These are phyloP conservation scores for Cervus canadensis DNA, from an alignment of 2,113 vertebrate species.

Conservation along the genomic window DNA sequence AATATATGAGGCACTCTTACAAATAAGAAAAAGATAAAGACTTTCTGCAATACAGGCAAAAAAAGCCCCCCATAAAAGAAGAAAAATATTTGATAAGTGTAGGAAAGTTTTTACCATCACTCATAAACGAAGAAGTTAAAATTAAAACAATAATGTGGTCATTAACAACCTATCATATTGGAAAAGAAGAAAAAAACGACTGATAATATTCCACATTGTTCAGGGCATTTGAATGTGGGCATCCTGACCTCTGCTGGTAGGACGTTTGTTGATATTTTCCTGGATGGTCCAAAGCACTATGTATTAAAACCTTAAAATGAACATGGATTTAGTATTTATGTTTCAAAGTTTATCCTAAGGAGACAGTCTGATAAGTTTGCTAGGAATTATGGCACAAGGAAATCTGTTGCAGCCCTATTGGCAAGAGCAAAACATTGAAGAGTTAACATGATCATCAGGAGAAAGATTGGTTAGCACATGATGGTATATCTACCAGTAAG, in stretches of 20 bases:
- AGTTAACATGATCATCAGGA: neutral
- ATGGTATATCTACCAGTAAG: neutral
- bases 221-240: neutral
- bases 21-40: neutral
- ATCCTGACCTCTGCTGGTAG: neutral
- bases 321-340: neutral
- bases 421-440: neutral
- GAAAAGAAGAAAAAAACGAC: neutral
- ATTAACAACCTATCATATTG: neutral
- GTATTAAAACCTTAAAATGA: neutral
- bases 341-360: neutral
- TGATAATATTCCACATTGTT: neutral
- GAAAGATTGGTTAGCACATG: neutral
- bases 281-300: neutral
- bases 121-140: neutral
- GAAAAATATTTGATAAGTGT: neutral
- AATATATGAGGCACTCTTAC: neutral
- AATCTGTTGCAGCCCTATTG: neutral
- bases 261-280: neutral
- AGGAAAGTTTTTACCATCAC: neutral
- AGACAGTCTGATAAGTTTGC: neutral
- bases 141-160: neutral
- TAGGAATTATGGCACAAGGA: neutral
- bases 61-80: neutral
- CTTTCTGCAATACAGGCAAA: neutral